Evolutionary conservation across 2,888 invertebrate species (phyloP).

Genomic region (Pammene aurita): DNA sequence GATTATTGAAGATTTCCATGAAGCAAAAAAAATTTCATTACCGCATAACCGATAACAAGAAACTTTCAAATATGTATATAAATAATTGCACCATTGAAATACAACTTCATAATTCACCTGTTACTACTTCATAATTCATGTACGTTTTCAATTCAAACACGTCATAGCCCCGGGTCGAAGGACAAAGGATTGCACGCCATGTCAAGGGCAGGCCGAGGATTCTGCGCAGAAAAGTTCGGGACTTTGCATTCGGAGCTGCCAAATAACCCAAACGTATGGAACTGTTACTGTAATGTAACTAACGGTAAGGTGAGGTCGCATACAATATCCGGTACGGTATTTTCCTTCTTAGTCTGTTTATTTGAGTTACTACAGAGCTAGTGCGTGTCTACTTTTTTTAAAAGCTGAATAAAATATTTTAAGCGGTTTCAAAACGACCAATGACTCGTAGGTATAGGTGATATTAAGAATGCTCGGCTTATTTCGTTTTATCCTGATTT

Average conservation of each 20-base stretch:
- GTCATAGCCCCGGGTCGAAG: conserved; percentile 50
- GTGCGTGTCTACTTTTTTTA: no score
- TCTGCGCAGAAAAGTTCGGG: conserved; percentile 67
- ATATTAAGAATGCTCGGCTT: no score
- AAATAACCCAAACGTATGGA: conserved; percentile 5
- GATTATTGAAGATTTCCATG: no score
- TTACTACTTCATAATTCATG: conserved; percentile 4
- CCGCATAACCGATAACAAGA: no score
- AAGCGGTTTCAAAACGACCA: no score
- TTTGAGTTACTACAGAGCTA: no score
- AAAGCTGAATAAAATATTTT: no score
- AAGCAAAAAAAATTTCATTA: no score
- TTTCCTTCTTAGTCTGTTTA: neutral
- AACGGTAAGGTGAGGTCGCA: neutral
- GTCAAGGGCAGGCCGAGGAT: conserved; percentile 80
- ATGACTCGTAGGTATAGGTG: no score
- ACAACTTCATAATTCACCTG: conserved; percentile 11
- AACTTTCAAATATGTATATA: no score
- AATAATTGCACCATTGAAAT: conserved; percentile 1
- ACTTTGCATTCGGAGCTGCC: conserved; percentile 44
- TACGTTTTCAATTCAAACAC: conserved; percentile 12
- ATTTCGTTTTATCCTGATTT: neutral
- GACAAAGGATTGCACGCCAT: conserved; percentile 69
- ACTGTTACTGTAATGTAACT: neutral
- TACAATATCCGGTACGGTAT: no score